phyloP scores from a whole-genome alignment of 2,797 vertebrate genomes.

The Micromesistius poutassou region DNA sequence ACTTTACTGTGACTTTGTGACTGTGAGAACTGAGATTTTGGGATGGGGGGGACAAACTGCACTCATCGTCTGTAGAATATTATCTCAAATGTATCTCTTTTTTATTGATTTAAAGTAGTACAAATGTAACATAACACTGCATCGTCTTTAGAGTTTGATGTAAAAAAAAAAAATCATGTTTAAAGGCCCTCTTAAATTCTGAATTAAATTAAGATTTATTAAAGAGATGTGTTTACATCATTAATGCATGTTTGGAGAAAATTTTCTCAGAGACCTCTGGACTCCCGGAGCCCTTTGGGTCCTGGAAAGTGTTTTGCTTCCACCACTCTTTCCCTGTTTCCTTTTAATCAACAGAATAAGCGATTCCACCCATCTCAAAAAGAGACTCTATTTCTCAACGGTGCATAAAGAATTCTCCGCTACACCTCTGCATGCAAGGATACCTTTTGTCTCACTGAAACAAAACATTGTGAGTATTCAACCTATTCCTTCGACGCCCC shows the following conservation, averaged over 20 bases:
- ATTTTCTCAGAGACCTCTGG: neutral
- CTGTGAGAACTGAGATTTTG: no score
- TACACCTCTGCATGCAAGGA: conserved; percentile 86
- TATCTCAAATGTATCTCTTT: neutral
- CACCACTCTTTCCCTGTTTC: conserved; percentile 6
- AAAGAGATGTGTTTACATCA: neutral
- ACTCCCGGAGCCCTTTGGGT: neutral
- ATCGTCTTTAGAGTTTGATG: neutral
- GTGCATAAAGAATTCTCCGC: conserved; percentile 88
- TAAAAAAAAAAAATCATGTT: neutral
- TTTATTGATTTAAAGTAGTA: neutral
- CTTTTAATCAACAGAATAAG: conserved; percentile 79
- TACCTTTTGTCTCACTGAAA: conserved; percentile 76
- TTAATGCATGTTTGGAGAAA: neutral
- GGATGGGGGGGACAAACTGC: neutral
- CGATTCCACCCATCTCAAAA: conserved; percentile 88
- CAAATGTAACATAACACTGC: neutral
- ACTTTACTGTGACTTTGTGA: neutral
- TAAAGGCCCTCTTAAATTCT: neutral
- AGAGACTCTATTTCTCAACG: conserved; percentile 93
- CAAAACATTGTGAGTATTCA: conserved; percentile 79
- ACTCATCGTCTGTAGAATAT: neutral
- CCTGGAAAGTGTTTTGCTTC: conserved; percentile 1
- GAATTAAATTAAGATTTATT: neutral
- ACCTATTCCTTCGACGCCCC: conserved; percentile 9